Evolutionary conservation across 2,113 vertebrate genomes (phyloP).

Genomic region (Muscicapa adusta): DNA sequence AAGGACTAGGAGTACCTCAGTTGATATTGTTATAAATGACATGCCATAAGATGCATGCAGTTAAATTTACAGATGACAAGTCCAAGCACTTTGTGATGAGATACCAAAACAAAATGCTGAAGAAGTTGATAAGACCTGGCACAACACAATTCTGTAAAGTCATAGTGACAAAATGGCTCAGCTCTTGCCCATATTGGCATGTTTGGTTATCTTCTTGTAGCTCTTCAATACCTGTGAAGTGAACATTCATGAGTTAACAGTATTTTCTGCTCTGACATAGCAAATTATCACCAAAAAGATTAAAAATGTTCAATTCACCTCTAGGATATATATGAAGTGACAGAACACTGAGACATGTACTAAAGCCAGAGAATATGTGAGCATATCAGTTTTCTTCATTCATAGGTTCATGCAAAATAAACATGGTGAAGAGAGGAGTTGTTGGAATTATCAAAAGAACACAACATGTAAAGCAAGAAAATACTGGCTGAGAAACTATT

Average conservation of each 20-base stretch:
- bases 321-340: background rate
- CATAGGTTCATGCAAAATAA: background rate
- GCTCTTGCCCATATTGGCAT: background rate
- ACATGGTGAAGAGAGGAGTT: background rate
- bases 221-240: background rate
- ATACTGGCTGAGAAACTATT: background rate
- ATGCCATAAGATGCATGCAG: background rate
- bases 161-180: background rate
- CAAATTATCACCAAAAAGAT: background rate
- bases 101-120: background rate
- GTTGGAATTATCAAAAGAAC: background rate
- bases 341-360: background rate
- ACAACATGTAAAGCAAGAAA: background rate
- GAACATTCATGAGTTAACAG: background rate
- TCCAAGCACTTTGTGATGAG: background rate
- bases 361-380: background rate
- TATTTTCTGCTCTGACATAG: background rate
- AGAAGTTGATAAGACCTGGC: background rate
- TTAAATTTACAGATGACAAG: background rate
- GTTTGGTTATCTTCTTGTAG: background rate
- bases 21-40: background rate
- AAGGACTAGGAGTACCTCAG: accelerated
- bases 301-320: background rate
- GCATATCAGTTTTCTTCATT: background rate
- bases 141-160: background rate